phyloP scores from a whole-genome alignment of 2,888 invertebrate genomes.

The Cremastobaeus sp. region DNA sequence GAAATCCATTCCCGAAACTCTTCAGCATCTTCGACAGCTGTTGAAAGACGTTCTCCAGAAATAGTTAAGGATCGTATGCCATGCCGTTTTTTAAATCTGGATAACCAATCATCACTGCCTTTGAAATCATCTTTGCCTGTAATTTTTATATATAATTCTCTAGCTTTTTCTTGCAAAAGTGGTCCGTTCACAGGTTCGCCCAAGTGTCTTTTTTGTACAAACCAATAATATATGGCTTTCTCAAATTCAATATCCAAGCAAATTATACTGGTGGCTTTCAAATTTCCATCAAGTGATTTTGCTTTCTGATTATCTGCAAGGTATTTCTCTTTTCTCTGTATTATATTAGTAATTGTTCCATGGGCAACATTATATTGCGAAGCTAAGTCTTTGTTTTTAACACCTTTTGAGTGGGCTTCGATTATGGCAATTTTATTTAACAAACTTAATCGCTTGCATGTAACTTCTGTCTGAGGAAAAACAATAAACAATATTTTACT shows the following conservation, averaged over 20 bases:
- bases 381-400: background rate
- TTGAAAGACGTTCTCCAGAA: background rate
- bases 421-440: background rate
- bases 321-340: background rate
- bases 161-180: constrained; percentile 1
- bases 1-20: background rate
- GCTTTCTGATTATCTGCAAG: background rate
- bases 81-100: background rate
- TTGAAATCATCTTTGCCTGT: background rate
- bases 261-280: background rate
- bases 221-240: background rate
- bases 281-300: background rate
- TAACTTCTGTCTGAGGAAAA: too few relatives aligned
- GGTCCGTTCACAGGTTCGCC: background rate
- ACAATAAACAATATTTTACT: background rate
- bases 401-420: constrained; percentile 2
- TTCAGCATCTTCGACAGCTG: background rate
- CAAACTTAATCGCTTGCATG: too few relatives aligned
- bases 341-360: background rate
- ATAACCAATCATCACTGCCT: constrained; percentile 1
- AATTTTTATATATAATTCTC: background rate
- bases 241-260: background rate
- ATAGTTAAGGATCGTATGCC: background rate
- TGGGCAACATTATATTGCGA: background rate
- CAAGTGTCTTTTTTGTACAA: background rate